Conservation (phyloP, 1,140 invertebrate genomes). For the Planococcus citri region DNA sequence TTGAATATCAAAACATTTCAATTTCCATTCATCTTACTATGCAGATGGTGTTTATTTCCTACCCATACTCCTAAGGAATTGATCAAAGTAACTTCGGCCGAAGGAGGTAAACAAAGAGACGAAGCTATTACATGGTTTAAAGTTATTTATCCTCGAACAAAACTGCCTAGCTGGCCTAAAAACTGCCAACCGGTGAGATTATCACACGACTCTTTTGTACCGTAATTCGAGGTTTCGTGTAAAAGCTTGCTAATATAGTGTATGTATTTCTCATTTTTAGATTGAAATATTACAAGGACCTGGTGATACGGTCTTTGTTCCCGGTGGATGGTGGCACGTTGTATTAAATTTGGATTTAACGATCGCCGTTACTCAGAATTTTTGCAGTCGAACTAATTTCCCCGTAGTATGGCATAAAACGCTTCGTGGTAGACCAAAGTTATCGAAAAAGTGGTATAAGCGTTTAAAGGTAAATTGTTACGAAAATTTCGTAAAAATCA, state of each 20-base stretch:
- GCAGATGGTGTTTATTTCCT: slow-evolving; percentile 92
- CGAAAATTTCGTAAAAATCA: slow-evolving; percentile 15
- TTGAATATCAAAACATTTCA: too few relatives aligned
- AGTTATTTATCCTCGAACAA: slow-evolving; percentile 89
- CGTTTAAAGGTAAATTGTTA: slow-evolving; percentile 42
- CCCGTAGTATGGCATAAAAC: slow-evolving; percentile 98
- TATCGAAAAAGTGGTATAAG: slow-evolving; percentile 75
- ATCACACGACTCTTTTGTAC: too few relatives aligned
- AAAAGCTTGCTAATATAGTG: too few relatives aligned
- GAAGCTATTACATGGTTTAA: slow-evolving; percentile 98
- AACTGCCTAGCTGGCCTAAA: slow-evolving; percentile 75
- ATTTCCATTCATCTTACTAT: not conserved
- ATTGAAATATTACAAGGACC: slow-evolving; percentile 94
- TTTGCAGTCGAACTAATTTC: slow-evolving; percentile 91
- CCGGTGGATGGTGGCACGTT: slow-evolving; percentile 97
- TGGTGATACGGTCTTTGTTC: slow-evolving; percentile 97
- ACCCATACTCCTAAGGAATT: slow-evolving; percentile 91
- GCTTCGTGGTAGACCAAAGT: slow-evolving; percentile 81
- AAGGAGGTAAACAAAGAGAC: slow-evolving; percentile 91
- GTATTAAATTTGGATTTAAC: slow-evolving; percentile 93
- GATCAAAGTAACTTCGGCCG: slow-evolving; percentile 73
- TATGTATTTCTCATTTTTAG: too few relatives aligned
- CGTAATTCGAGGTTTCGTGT: too few relatives aligned
- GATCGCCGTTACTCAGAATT: slow-evolving; percentile 96
- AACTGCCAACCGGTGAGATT: slow-evolving; percentile 78